phyloP scores from a whole-genome alignment of 2,888 invertebrate genomes.

The Cyaniris semiargus region DNA sequence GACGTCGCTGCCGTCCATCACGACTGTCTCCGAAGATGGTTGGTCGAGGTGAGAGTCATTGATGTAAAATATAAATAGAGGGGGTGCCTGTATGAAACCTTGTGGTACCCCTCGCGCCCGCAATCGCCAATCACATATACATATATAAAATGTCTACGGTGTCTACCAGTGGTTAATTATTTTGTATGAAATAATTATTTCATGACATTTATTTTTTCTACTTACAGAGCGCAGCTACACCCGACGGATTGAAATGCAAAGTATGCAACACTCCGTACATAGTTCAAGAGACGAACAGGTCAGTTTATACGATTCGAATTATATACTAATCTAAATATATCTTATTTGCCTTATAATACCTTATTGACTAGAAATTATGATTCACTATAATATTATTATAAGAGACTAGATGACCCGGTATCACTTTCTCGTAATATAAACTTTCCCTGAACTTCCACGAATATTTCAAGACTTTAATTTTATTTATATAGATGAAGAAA shows the following conservation, averaged over 20 bases:
- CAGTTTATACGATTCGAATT: conserved; percentile 35
- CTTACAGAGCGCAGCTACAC: conserved; percentile 83
- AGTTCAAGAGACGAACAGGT: conserved; percentile 87
- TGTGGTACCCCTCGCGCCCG: neutral
- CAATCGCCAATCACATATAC: too few species aligned
- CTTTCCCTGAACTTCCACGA: too few species aligned
- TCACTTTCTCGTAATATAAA: too few species aligned
- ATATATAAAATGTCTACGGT: too few species aligned
- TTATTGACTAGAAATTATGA: too few species aligned
- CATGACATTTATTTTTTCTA: too few species aligned
- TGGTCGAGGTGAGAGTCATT: conserved; percentile 84
- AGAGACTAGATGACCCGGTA: too few species aligned
- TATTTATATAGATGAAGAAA: too few species aligned
- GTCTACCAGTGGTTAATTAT: too few species aligned
- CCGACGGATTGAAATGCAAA: conserved; percentile 87
- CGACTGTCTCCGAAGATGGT: conserved; percentile 93
- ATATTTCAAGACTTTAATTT: too few species aligned
- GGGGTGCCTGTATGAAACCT: neutral
- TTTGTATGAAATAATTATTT: too few species aligned
- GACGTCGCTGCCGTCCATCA: conserved; percentile 96
- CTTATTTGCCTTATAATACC: neutral
- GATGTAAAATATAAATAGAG: neutral
- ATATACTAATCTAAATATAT: neutral
- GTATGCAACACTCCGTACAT: conserved; percentile 92
- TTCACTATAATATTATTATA: too few species aligned